A percentile compares a stretch with the other conserved stretches of the same genome.
Evolutionary conservation across 2,888 invertebrate species (phyloP).

Genomic region (Baronia brevicornis): DNA sequence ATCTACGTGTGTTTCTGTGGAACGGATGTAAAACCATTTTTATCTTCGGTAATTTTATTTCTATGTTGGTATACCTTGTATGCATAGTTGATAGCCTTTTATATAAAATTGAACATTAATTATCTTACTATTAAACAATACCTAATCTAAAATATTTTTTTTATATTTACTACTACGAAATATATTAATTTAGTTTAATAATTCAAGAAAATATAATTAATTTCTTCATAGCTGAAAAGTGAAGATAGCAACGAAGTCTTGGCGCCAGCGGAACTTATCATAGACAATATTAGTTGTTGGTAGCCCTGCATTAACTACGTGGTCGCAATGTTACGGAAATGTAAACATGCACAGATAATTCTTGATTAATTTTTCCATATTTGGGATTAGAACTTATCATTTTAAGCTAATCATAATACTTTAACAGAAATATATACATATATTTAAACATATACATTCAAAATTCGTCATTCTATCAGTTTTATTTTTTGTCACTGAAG

Average conservation of each 20-base stretch:
- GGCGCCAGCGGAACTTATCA: slow-evolving; percentile 66
- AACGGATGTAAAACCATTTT: no score
- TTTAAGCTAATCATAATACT: slow-evolving; percentile 20
- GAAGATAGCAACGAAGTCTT: slow-evolving; percentile 45
- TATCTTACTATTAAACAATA: no score
- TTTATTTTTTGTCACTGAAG: slow-evolving; percentile 60
- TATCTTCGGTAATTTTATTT: no score
- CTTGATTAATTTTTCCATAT: slow-evolving; percentile 34
- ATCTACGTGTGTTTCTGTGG: no score
- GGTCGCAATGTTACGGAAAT: slow-evolving; percentile 66
- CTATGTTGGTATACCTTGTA: no score
- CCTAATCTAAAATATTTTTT: no score
- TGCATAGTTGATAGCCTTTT: no score
- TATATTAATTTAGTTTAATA: no score
- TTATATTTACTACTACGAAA: no score
- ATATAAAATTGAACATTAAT: no score
- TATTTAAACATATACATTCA: slow-evolving; percentile 17
- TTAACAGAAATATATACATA: slow-evolving; percentile 14
- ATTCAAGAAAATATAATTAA: slow-evolving; percentile 7
- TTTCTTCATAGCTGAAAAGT: slow-evolving; percentile 20
- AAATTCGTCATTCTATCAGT: slow-evolving; percentile 25
- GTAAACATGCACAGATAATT: slow-evolving; percentile 65
- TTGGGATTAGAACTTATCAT: slow-evolving; percentile 24
- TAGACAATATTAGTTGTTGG: slow-evolving; percentile 41
- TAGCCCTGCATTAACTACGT: slow-evolving; percentile 62